These are phyloP conservation scores for Paradisaea rubra DNA, from an alignment of 2,113 vertebrate species.

Conservation along the genomic window DNA sequence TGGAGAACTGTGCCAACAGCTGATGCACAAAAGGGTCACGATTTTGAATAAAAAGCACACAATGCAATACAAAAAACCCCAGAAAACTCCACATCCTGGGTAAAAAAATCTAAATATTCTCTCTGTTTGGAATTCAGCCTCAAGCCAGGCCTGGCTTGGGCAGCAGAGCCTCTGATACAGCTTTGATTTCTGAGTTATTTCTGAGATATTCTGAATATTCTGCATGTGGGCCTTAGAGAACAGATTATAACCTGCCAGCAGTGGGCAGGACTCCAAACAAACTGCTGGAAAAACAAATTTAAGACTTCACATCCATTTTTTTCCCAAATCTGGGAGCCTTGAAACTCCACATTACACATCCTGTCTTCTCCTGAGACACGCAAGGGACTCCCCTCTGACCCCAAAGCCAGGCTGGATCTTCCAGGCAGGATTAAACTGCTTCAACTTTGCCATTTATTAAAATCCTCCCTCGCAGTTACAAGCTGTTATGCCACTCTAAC, in stretches of 20 bases:
- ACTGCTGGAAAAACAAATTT: not conserved
- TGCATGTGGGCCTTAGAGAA: not conserved
- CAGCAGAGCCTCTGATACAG: not conserved
- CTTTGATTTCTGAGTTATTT: not conserved
- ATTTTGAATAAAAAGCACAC: not conserved
- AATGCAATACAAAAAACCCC: not conserved
- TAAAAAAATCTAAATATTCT: not conserved
- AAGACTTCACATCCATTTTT: not conserved
- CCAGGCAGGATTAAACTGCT: not conserved
- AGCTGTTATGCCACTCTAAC: not conserved
- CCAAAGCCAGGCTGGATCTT: not conserved
- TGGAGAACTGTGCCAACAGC: not conserved
- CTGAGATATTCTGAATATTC: not conserved
- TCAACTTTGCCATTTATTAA: not conserved
- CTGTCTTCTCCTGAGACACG: not conserved
- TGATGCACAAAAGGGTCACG: not conserved
- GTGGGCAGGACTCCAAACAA: not conserved
- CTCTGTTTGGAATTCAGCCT: not conserved
- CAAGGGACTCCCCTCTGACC: not conserved
- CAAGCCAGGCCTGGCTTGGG: not conserved
- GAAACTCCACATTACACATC: not conserved
- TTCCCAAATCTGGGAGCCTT: not conserved
- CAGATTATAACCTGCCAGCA: not conserved
- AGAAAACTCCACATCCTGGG: not conserved
- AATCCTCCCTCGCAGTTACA: not conserved